A percentile compares a stretch with the other conserved stretches of the same genome.
Conservation (phyloP, 2,113 vertebrate species). For the Leptobrachium ailaonicum region DNA sequence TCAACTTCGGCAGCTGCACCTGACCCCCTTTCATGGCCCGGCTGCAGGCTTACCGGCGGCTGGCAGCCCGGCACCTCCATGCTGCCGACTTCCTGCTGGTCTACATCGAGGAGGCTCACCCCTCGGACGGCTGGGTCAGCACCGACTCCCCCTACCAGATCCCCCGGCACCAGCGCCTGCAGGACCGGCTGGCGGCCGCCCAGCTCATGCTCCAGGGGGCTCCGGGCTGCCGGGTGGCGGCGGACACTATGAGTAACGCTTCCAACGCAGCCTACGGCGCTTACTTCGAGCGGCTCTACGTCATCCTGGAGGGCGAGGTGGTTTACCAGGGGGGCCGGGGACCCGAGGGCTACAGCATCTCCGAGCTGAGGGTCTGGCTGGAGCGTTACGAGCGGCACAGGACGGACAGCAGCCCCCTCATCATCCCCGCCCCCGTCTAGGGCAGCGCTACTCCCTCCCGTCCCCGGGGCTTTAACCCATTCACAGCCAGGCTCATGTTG, state of each 20-base stretch:
- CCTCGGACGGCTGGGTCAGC: constrained; percentile 97
- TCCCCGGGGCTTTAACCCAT: neutral
- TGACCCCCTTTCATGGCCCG: constrained; percentile 99
- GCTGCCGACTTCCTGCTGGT: constrained; percentile 95
- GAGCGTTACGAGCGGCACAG: constrained; percentile 75
- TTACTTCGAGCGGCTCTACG: constrained; percentile 96
- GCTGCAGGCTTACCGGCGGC: constrained; percentile 88
- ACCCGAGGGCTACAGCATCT: constrained; percentile 94
- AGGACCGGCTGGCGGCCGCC: constrained; percentile 89
- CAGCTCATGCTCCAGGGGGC: constrained; percentile 81
- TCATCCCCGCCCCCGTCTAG: constrained; percentile 63
- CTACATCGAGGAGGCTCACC: constrained; percentile 97
- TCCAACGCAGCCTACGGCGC: constrained; percentile 97
- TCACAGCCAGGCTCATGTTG: neutral
- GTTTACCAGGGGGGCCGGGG: constrained; percentile 94
- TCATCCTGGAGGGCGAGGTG: constrained; percentile 84
- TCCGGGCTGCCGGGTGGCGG: constrained; percentile 83
- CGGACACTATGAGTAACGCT: constrained; percentile 95
- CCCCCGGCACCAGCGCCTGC: constrained; percentile 90
- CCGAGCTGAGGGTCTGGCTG: constrained; percentile 90
- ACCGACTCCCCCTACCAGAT: constrained; percentile 93
- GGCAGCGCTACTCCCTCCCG: constrained; percentile 33
- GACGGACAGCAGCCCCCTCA: constrained; percentile 61
- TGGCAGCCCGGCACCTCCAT: constrained; percentile 87
- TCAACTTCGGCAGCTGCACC: constrained; percentile 98